Evolutionary conservation across 2,888 invertebrate genomes (phyloP).

Genomic region (Pandemis corylana): DNA sequence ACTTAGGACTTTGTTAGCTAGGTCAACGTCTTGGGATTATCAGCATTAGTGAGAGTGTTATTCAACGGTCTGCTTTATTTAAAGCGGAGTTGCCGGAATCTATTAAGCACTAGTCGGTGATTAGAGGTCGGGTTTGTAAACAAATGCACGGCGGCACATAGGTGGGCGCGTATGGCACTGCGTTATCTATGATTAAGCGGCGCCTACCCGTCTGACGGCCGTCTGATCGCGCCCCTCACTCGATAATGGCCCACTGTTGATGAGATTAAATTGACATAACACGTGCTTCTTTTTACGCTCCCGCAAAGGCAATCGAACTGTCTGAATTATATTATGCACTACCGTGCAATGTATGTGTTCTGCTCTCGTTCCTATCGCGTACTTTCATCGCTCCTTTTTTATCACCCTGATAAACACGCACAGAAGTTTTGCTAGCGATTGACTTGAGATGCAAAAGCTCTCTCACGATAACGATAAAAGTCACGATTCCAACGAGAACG

Average conservation of each 20-base stretch:
- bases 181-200: slow-evolving; percentile 82
- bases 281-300: slow-evolving; percentile 56
- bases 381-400: slow-evolving; percentile 23
- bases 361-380: slow-evolving; percentile 15
- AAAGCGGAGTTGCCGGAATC: slow-evolving; percentile 3
- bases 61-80: slow-evolving; percentile 10
- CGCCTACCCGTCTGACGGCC: slow-evolving; percentile 78
- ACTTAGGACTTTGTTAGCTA: slow-evolving; percentile 30
- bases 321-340: slow-evolving; percentile 14
- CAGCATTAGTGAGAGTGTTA: slow-evolving; percentile 18
- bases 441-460: slow-evolving; percentile 8
- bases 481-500: slow-evolving; percentile 24
- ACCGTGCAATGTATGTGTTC: slow-evolving; percentile 2
- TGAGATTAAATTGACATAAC: slow-evolving; percentile 72
- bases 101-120: slow-evolving; percentile 56
- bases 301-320: slow-evolving; percentile 17
- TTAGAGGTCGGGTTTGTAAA: slow-evolving; percentile 76
- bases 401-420: slow-evolving; percentile 10
- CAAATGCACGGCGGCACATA: slow-evolving; percentile 72
- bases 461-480: slow-evolving; percentile 31
- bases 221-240: slow-evolving; percentile 77
- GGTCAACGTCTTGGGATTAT: slow-evolving; percentile 34
- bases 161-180: slow-evolving; percentile 74
- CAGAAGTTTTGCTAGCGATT: slow-evolving; percentile 14
- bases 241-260: slow-evolving; percentile 74